A percentile compares a stretch with the other conserved stretches of the same genome.
phyloP scores from a whole-genome alignment of 2,888 invertebrate genomes.

The Blastobasis adustella region DNA sequence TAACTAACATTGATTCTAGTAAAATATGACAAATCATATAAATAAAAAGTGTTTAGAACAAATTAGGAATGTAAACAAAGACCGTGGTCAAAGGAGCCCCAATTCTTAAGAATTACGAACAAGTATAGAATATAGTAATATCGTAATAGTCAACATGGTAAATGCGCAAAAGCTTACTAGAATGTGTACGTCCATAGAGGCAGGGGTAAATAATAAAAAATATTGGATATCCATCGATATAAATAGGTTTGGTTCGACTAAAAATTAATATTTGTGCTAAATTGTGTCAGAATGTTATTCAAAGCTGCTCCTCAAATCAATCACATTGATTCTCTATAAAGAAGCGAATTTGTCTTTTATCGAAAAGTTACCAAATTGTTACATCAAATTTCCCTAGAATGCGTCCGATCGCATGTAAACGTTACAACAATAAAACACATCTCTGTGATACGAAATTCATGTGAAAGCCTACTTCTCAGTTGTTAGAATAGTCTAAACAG shows the following conservation, averaged over 20 bases:
- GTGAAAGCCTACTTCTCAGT: conserved; percentile 28
- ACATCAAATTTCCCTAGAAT: conserved; percentile 2
- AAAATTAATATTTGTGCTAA: conserved; percentile 35
- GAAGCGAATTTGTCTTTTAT: conserved; percentile 3
- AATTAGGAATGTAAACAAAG: conserved; percentile 22
- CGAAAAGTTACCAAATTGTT: not conserved
- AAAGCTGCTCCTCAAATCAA: conserved; percentile 28
- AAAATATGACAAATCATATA: not conserved
- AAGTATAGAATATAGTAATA: conserved; percentile 43
- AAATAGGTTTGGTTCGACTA: conserved; percentile 29
- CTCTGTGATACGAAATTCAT: not conserved
- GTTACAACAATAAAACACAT: conserved; percentile 14
- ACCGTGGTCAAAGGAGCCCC: conserved; percentile 28
- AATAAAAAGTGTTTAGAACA: conserved; percentile 1
- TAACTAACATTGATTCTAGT: not conserved
- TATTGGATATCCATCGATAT: conserved; percentile 39
- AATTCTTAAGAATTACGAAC: conserved; percentile 23
- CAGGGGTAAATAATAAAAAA: conserved; percentile 66
- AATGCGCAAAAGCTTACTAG: conserved; percentile 66
- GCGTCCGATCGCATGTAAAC: not conserved
- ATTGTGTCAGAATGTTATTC: conserved; percentile 23
- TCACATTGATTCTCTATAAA: conserved; percentile 23
- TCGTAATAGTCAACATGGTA: conserved; percentile 71
- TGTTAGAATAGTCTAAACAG: conserved; percentile 42
- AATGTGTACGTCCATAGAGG: conserved; percentile 46